These are phyloP conservation scores for Bombylius discolor DNA, from an alignment of 2,888 invertebrate species.

Conservation along the genomic window DNA sequence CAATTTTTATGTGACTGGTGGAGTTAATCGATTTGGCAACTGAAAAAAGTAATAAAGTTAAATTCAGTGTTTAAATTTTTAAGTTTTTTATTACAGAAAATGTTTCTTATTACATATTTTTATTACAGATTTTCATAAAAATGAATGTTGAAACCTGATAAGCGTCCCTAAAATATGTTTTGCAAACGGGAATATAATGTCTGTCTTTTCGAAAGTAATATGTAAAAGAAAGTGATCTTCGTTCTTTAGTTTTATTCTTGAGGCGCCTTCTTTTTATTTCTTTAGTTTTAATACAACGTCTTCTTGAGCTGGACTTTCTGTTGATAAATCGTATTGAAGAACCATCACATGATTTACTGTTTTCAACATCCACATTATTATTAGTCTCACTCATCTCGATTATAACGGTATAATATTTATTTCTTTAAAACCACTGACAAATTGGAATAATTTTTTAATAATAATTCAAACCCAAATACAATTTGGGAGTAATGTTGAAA, in stretches of 20 bases:
- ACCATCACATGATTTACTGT: slow-evolving; percentile 1
- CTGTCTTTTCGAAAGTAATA: slow-evolving; percentile 14
- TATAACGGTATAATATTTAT: slow-evolving; percentile 2
- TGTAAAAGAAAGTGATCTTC: slow-evolving; percentile 5
- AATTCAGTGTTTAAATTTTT: not conserved
- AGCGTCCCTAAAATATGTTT: slow-evolving; percentile 16
- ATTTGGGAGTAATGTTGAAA: no score
- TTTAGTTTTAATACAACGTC: slow-evolving; percentile 16
- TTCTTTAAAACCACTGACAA: no score
- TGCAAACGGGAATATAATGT: slow-evolving; percentile 17
- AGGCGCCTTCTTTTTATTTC: slow-evolving; percentile 14
- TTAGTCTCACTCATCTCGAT: slow-evolving; percentile 4
- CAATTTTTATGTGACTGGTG: not conserved
- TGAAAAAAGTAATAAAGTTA: not conserved
- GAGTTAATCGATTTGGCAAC: not conserved
- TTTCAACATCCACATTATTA: slow-evolving; percentile 4
- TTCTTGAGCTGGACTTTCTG: slow-evolving; percentile 10
- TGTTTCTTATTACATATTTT: no score
- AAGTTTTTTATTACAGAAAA: not conserved
- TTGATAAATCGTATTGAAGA: slow-evolving; percentile 12
- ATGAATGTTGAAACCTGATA: slow-evolving; percentile 5
- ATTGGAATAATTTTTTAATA: no score
- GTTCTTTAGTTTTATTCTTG: slow-evolving; percentile 14
- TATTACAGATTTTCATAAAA: no score
- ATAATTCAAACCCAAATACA: no score